Evolutionary conservation across 2,888 invertebrate species (phyloP).

Genomic region (Yponomeuta evonymella): DNA sequence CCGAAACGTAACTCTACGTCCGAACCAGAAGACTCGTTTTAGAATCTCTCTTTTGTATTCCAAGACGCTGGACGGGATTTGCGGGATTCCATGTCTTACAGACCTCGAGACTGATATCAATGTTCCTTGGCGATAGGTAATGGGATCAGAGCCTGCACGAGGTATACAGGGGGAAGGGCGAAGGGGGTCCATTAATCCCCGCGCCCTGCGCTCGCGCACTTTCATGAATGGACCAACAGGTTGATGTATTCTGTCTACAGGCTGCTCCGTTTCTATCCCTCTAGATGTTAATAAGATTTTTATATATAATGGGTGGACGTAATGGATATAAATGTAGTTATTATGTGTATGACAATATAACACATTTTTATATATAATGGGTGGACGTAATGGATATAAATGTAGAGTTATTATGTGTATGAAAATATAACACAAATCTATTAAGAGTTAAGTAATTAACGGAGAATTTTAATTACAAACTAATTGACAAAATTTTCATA

Average conservation of each 20-base stretch:
- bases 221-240: constrained; percentile 76
- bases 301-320: too few species aligned
- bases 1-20: background rate
- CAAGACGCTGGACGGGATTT: background rate
- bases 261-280: constrained; percentile 31
- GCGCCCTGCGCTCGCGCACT: constrained; percentile 76
- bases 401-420: too few species aligned
- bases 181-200: constrained; percentile 73
- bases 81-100: background rate
- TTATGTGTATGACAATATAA: too few species aligned
- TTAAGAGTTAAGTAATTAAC: too few species aligned
- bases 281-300: too few species aligned
- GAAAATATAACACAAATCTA: too few species aligned
- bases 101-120: background rate
- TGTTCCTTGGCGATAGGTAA: background rate
- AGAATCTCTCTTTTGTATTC: background rate
- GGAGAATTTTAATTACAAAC: background rate
- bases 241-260: constrained; percentile 67
- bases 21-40: background rate
- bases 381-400: too few species aligned
- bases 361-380: too few species aligned
- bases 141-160: constrained; percentile 32
- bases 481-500: background rate
- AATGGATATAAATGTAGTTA: too few species aligned
- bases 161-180: constrained; percentile 46